phyloP scores from a whole-genome alignment of 2,888 invertebrate species.

The Ectemnius continuus region DNA sequence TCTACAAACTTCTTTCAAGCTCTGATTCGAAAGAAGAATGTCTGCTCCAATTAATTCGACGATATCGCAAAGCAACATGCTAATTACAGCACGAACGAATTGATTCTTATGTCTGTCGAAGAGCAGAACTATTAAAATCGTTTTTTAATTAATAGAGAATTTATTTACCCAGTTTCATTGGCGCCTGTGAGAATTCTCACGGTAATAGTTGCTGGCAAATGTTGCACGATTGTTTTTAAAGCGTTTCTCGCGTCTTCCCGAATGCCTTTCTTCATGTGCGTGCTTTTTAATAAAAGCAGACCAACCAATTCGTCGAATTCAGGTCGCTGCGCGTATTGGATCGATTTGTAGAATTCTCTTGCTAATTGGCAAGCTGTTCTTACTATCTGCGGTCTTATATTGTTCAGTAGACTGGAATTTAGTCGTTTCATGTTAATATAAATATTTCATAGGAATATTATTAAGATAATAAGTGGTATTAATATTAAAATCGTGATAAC shows the following conservation, averaged over 20 bases:
- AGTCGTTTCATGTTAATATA: background rate
- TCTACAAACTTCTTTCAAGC: conserved; percentile 46
- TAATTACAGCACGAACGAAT: conserved; percentile 53
- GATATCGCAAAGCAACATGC: conserved; percentile 50
- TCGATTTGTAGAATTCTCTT: conserved; percentile 53
- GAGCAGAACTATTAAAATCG: background rate
- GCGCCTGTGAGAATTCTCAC: conserved; percentile 44
- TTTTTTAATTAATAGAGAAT: background rate
- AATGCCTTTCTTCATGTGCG: conserved; percentile 52
- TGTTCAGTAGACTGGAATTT: conserved; percentile 49
- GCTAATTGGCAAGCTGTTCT: conserved; percentile 57
- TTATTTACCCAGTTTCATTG: conserved; percentile 39
- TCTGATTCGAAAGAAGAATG: conserved; percentile 40
- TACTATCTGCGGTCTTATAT: conserved; percentile 53
- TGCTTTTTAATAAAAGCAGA: conserved; percentile 53
- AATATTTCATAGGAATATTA: too few relatives aligned
- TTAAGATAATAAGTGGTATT: too few relatives aligned
- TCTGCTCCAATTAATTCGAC: conserved; percentile 46
- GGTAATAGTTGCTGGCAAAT: conserved; percentile 48
- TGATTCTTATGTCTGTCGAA: conserved; percentile 54
- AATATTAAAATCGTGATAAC: too few relatives aligned
- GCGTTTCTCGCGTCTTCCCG: conserved; percentile 55
- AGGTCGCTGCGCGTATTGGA: conserved; percentile 55
- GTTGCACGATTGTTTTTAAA: conserved; percentile 53
- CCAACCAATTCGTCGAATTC: conserved; percentile 58